phyloP scores from a whole-genome alignment of 2,888 invertebrate species.

The Diarsia rubi region DNA sequence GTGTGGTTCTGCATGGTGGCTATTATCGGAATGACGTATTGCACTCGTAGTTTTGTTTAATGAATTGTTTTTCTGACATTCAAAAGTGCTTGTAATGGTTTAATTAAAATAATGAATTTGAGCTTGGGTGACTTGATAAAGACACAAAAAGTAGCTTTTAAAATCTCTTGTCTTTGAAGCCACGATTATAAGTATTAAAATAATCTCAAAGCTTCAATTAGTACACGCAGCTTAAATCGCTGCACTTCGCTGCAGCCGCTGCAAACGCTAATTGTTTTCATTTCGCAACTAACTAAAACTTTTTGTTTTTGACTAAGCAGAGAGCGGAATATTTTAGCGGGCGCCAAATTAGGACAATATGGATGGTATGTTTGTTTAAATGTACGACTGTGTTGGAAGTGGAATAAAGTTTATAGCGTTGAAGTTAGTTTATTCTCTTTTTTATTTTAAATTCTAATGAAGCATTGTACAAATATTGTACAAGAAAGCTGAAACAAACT shows the following conservation, averaged over 20 bases:
- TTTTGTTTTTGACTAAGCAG: conserved; percentile 58
- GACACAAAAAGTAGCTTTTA: neutral
- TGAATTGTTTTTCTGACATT: too few relatives aligned
- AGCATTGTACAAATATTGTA: neutral
- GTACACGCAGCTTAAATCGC: conserved; percentile 53
- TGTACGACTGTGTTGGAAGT: conserved; percentile 13
- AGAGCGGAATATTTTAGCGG: conserved; percentile 56
- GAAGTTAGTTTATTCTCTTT: conserved; percentile 2
- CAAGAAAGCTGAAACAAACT: neutral
- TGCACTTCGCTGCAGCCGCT: conserved; percentile 60
- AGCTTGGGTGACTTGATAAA: neutral
- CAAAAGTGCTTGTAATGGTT: too few relatives aligned
- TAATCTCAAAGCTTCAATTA: conserved; percentile 45
- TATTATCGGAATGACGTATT: too few relatives aligned
- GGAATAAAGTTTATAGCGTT: conserved; percentile 16
- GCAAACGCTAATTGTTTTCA: conserved; percentile 66
- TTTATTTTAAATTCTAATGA: conserved; percentile 1
- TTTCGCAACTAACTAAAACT: conserved; percentile 64
- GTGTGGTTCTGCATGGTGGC: too few relatives aligned
- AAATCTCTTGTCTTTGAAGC: neutral
- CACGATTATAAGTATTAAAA: conserved; percentile 16
- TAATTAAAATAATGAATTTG: too few relatives aligned
- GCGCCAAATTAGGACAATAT: conserved; percentile 51
- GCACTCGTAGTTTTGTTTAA: too few relatives aligned
- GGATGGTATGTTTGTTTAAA: conserved; percentile 45